phyloP scores from a whole-genome alignment of 2,888 invertebrate genomes.

The Drosophila vallismaia region DNA sequence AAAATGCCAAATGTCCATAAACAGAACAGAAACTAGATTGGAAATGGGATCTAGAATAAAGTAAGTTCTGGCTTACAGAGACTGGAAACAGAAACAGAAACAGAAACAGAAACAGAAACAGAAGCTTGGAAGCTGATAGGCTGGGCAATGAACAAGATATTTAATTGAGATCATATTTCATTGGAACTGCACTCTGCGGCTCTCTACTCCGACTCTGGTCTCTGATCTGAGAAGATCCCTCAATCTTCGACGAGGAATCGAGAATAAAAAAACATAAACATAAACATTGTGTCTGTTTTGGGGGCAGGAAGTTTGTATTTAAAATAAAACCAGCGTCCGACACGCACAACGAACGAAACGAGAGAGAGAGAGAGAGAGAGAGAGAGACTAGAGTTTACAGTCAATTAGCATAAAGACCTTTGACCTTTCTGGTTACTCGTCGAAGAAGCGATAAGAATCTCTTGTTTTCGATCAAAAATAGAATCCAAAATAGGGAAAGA shows the following conservation, averaged over 20 bases:
- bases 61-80: not conserved
- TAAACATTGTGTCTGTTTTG: conserved; percentile 46
- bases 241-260: conserved; percentile 3
- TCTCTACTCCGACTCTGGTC: conserved; percentile 3
- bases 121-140: not conserved
- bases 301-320: conserved; percentile 73
- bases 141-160: conserved; percentile 38
- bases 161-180: conserved; percentile 69
- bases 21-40: conserved; percentile 21
- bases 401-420: conserved; percentile 68
- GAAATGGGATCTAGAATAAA: conserved; percentile 26
- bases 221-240: conserved; percentile 33
- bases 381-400: conserved; percentile 36
- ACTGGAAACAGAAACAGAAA: conserved; percentile 11
- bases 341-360: conserved; percentile 33
- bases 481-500: too few species aligned
- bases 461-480: not conserved
- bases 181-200: conserved; percentile 45
- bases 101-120: conserved; percentile 7
- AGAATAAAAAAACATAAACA: conserved; percentile 9
- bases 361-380: too few species aligned
- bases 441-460: conserved; percentile 14
- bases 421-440: conserved; percentile 47
- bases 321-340: conserved; percentile 51
- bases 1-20: conserved; percentile 49